Base-by-base conservation (phyloP, 2,888 invertebrate genomes). In the Anaspis maculata region DNA sequence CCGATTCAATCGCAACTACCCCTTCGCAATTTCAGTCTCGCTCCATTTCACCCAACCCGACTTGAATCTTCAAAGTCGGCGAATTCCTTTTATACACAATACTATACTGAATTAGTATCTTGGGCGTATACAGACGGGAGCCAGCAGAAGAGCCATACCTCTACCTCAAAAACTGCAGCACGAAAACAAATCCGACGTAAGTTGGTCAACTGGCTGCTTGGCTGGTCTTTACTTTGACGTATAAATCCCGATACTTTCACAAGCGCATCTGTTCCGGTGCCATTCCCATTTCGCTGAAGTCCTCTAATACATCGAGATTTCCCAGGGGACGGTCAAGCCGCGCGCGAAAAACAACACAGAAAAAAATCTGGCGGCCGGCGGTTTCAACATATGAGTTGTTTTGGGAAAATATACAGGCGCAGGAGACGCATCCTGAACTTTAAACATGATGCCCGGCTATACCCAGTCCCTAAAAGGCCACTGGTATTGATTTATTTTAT, bases 241-340 rank as follows among this genome's bases (percentile, higher is more conserved):
- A 42, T 37, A 44, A 46, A 46, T 41, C 39, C 54, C 49, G 37
- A 39, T 44, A 51, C 51, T 51, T 53, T 52, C 44, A 50, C 42
- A 42, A 51, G 42, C 50, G 42, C 52, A 52, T 53, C 51, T 49
- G 54, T 47, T 44, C 42, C 37, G 49, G 44, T 48, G 51, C 45
- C 48, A 42, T 41, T 49, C 45, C 46, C 44, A 42, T 48, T 47
- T 45, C 41, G 38, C 39, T 42, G 45, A 47, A 45, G 43, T 45
- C 48, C 28, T 51, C 54, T 57, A 57, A 57, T 56, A 49, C 57
- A 49, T 40, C 46, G 48, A 56, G 53, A 57, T 57, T 57, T 57
- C 57, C 56, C 56, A 32, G 27, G 55, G 48, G 57, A 52, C 40
- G 45, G 47, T 41, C 45, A 48, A 47, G 44, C 44, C 51, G 48